Evolutionary conservation across 2,888 invertebrate genomes (phyloP), one percentile per base, ranked within the genome.

Genomic region (Clistopyga incitator): DNA sequence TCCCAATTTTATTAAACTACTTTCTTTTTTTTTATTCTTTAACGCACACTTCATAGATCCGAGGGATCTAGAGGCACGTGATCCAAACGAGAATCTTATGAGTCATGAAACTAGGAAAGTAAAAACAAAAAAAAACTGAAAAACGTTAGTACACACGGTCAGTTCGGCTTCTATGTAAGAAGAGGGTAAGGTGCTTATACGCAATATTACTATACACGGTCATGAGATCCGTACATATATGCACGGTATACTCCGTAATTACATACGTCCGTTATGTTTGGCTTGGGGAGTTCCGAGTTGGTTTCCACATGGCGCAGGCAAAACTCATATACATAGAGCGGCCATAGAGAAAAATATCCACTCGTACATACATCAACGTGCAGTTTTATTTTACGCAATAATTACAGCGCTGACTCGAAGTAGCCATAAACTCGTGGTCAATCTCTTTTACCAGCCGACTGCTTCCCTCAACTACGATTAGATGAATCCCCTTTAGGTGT

Each of bases 221-320:
- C 8, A 29, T n/a, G 59, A 61, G 59, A 38, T 68, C n/a, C 70
- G 79, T 65, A 54, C 72, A 76, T 78, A 68, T n/a, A 70, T 29
- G 20, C 83, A 83, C n/a, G n/a, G 81, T 50, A 83, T 76, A 80
- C 81, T 71, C 76, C 70, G 84, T 81, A 87, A 86, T 87, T 86
- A 84, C 81, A 79, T 59, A 78, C 78, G 74, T 82, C 82, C 85
- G 84, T 86, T 86, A 86, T 82, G 85, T 81, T 86, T 80, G 87
- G 83, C 64, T 84, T 84, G 75, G 68, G 71, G 64, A 82, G 81
- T 85, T 87, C 77, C 87, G 81, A 64, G 42, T 74, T 70, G 70
- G 74, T 84, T 83, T 86, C 82, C 81, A 82, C 77, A 38, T 61
- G 56, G 72, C 72, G 20, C 50, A 68, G 70, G 81, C 79, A 85